Conservation (phyloP, 2,113 vertebrate species). For the Myrmecobius fasciatus region DNA sequence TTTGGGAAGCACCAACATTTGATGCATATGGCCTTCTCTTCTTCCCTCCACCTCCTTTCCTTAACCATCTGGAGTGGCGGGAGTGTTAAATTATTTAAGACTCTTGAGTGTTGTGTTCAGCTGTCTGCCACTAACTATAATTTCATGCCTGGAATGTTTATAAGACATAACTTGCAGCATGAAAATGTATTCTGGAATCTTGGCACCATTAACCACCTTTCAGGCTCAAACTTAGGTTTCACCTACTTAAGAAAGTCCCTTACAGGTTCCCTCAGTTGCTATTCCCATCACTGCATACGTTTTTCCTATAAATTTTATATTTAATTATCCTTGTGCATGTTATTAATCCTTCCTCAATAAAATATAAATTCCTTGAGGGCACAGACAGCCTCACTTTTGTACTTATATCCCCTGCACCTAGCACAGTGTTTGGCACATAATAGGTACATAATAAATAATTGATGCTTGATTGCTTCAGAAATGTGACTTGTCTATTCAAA, state of each 20-base stretch:
- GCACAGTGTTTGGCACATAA: not conserved
- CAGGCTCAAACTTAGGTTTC: not conserved
- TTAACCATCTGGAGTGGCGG: constrained; percentile 51
- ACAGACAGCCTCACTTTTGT: not conserved
- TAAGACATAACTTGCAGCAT: constrained; percentile 56
- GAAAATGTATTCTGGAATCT: constrained; percentile 36
- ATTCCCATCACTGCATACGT: not conserved
- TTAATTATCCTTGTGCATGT: not conserved
- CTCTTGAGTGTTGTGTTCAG: constrained; percentile 32
- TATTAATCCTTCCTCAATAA: not conserved
- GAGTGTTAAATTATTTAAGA: constrained; percentile 73
- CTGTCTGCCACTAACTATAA: constrained; percentile 61
- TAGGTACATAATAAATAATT: not conserved
- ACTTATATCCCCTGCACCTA: not conserved
- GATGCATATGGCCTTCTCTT: constrained; percentile 5
- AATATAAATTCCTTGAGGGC: not conserved
- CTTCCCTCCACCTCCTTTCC: not conserved
- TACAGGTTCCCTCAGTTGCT: not conserved
- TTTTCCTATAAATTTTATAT: not conserved
- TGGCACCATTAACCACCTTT: not conserved
- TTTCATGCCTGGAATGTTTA: constrained; percentile 54
- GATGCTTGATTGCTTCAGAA: not conserved
- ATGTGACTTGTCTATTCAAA: constrained; percentile 50
- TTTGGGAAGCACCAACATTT: not conserved
- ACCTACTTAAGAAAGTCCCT: not conserved